Percentiles rank a stretch among this genome's conserved stretches.
phyloP scores from a whole-genome alignment of 1,140 invertebrate genomes.

The Dendrolimus kikuchii region DNA sequence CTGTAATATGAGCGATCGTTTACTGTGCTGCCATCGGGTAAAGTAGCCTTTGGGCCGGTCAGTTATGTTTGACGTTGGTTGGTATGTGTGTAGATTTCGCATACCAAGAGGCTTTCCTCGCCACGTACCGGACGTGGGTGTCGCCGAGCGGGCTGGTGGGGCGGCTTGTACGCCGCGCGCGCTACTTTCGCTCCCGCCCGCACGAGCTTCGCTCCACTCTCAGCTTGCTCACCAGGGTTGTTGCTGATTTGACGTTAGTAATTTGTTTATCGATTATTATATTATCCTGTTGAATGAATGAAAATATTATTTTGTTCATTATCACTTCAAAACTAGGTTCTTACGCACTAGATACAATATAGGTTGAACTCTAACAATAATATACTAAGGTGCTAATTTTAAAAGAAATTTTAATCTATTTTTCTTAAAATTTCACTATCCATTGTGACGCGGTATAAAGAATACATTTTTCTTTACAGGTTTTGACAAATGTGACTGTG shows the following conservation, averaged over 20 bases:
- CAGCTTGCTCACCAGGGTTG: constrained; percentile 88
- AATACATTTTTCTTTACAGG: too few relatives aligned
- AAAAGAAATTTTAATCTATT: too few relatives aligned
- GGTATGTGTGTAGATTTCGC: constrained; percentile 81
- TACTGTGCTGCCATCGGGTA: background rate
- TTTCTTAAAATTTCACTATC: too few relatives aligned
- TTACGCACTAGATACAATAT: too few relatives aligned
- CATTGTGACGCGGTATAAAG: too few relatives aligned
- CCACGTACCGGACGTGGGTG: constrained; percentile 96
- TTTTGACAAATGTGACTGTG: too few relatives aligned
- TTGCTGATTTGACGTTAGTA: constrained; percentile 94
- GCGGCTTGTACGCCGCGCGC: constrained; percentile 87
- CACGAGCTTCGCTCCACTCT: constrained; percentile 86
- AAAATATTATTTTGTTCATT: too few relatives aligned
- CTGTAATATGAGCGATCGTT: too few relatives aligned
- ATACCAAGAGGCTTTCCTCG: constrained; percentile 97
- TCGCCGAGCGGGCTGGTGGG: constrained; percentile 89
- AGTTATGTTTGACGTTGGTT: background rate
- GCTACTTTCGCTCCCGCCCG: constrained; percentile 84
- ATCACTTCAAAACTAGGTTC: too few relatives aligned
- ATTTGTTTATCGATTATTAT: background rate
- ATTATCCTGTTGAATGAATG: too few relatives aligned
- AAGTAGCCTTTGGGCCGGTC: background rate
- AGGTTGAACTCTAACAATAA: too few relatives aligned
- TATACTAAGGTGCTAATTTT: too few relatives aligned